Evolutionary conservation across 1,140 invertebrate species (phyloP).

Genomic region (Belonocnema kinseyi): DNA sequence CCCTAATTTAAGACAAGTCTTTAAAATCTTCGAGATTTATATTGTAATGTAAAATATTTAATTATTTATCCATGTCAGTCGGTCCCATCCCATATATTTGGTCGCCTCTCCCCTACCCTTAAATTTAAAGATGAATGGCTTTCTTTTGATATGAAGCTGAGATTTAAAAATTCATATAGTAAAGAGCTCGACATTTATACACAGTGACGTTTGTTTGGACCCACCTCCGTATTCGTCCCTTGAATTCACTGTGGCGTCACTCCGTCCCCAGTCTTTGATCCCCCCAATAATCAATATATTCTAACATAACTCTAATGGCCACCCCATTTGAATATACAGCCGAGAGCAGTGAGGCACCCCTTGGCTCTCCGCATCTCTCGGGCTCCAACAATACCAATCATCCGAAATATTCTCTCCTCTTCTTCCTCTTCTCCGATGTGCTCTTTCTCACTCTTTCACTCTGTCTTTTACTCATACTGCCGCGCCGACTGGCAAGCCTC

Average conservation of each 20-base stretch:
- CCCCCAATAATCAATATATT: constrained; percentile 76
- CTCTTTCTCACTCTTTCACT: constrained; percentile 39
- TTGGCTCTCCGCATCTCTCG: constrained; percentile 59
- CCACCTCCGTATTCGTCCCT: constrained; percentile 49
- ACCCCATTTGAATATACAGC: constrained; percentile 73
- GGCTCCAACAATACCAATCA: constrained; percentile 73
- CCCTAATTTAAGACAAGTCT: too few species aligned
- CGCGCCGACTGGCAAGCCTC: constrained; percentile 62
- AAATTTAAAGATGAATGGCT: not conserved
- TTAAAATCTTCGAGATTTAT: too few species aligned
- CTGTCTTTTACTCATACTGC: constrained; percentile 56
- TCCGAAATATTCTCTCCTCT: constrained; percentile 67
- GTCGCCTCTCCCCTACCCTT: not conserved
- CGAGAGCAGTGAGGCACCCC: constrained; percentile 58
- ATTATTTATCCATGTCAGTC: too few species aligned
- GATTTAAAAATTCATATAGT: constrained; percentile 23
- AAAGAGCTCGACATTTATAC: constrained; percentile 11
- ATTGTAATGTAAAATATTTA: too few species aligned
- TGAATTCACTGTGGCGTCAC: constrained; percentile 62
- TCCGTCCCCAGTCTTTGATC: constrained; percentile 71
- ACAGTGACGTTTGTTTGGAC: constrained; percentile 22
- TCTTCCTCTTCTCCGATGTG: constrained; percentile 43
- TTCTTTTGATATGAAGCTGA: not conserved
- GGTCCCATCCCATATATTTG: too few species aligned
- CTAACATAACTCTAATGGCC: constrained; percentile 75